These are phyloP conservation scores for Zaprionus capensis DNA, from an alignment of 1,140 invertebrate species.

Conservation along the genomic window DNA sequence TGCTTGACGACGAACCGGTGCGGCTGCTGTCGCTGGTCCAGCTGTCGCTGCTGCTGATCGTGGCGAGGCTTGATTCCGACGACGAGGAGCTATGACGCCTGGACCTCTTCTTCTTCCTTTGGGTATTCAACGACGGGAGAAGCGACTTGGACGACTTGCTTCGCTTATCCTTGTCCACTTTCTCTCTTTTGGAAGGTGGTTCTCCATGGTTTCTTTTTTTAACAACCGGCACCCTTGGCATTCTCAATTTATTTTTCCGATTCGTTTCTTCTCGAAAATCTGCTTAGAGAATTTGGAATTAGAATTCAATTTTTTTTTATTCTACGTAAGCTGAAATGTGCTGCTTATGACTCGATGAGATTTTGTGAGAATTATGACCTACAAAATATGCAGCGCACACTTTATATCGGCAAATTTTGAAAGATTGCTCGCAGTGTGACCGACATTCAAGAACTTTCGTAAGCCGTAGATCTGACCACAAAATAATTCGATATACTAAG, in stretches of 20 bases:
- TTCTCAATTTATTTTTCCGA: not conserved
- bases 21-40: slow-evolving; percentile 2
- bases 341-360: not conserved
- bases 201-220: slow-evolving; percentile 7
- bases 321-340: not conserved
- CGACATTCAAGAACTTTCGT: not conserved
- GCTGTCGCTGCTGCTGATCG: slow-evolving; percentile 8
- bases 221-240: not conserved
- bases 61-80: slow-evolving; percentile 8
- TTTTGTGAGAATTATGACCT: not conserved
- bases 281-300: not conserved
- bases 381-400: not conserved
- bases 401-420: not conserved
- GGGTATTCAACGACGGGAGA: not conserved
- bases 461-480: not conserved
- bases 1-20: slow-evolving; percentile 21
- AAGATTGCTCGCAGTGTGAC: not conserved
- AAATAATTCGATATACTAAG: not conserved
- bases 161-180: slow-evolving; percentile 6
- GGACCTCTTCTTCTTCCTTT: slow-evolving; percentile 3
- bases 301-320: not conserved
- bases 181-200: slow-evolving; percentile 1
- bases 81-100: not conserved
- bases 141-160: slow-evolving; percentile 2
- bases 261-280: not conserved